phyloP scores from a whole-genome alignment of 1,140 invertebrate genomes.

The Rhagoletis pomonella region DNA sequence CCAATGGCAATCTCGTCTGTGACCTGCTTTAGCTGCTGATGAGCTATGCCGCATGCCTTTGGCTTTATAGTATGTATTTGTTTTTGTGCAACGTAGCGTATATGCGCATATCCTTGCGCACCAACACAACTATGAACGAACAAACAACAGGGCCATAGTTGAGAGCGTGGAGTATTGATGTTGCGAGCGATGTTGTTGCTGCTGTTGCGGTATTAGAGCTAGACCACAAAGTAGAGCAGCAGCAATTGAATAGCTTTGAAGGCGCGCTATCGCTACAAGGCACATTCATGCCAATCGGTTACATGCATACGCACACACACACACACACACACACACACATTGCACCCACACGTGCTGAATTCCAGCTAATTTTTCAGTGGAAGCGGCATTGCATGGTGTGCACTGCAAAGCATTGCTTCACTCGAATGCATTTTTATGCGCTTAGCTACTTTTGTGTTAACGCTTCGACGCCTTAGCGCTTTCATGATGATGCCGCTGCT shows the following conservation, averaged over 20 bases:
- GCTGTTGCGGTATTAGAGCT: neutral
- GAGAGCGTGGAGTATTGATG: no score
- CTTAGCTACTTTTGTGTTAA: constrained; percentile 35
- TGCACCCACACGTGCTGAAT: neutral
- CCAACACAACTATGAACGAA: neutral
- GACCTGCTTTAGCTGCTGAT: constrained; percentile 2
- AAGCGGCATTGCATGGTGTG: neutral
- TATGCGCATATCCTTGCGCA: neutral
- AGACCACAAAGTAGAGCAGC: neutral
- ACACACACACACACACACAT: neutral
- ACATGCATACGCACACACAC: neutral
- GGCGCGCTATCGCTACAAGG: neutral
- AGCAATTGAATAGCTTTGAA: no score
- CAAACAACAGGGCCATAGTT: no score
- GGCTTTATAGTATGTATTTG: neutral
- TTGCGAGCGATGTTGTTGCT: neutral
- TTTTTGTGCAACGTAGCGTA: neutral
- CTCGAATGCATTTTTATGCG: constrained; percentile 44
- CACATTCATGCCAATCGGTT: neutral
- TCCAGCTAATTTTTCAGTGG: neutral
- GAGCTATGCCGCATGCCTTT: neutral
- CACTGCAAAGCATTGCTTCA: neutral
- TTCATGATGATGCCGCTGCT: neutral
- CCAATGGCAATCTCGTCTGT: neutral
- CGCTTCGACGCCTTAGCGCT: constrained; percentile 8